phyloP scores from a whole-genome alignment of 2,888 invertebrate genomes.

The Drosophila lutescens region DNA sequence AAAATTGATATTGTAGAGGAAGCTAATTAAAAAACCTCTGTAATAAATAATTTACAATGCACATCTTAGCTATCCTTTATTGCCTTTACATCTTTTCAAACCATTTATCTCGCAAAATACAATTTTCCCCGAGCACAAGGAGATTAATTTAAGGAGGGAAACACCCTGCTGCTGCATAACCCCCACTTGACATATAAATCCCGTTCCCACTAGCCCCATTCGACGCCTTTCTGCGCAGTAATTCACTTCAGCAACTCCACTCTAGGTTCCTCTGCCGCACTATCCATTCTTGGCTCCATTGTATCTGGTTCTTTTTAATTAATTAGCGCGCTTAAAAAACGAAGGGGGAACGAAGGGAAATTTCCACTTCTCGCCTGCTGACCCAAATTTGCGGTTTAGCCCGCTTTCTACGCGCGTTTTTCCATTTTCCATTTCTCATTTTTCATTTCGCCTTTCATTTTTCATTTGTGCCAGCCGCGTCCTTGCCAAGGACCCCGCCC shows the following conservation, averaged over 20 bases:
- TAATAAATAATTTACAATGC: too few species aligned
- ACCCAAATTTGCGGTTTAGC: conserved; percentile 50
- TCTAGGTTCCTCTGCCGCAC: conserved; percentile 16
- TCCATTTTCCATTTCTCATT: conserved; percentile 29
- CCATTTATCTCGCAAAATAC: neutral
- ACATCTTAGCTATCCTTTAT: neutral
- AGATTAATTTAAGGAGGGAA: neutral
- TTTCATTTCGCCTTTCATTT: conserved; percentile 45
- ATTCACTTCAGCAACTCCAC: conserved; percentile 19
- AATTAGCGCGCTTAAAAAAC: conserved; percentile 50
- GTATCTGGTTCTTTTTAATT: conserved; percentile 62
- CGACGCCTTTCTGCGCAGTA: conserved; percentile 16
- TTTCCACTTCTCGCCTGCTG: conserved; percentile 42
- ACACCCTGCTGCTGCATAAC: conserved; percentile 4
- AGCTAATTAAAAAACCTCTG: too few species aligned
- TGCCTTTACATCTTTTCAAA: too few species aligned
- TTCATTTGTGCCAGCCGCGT: conserved; percentile 39
- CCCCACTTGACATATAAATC: conserved; percentile 43
- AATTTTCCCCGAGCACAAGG: neutral
- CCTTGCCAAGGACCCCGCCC: conserved; percentile 40
- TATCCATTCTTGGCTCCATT: conserved; percentile 29
- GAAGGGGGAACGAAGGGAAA: conserved; percentile 4
- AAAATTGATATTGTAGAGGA: too few species aligned
- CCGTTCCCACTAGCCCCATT: conserved; percentile 10
- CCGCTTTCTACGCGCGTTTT: conserved; percentile 21